Percentiles rank a stretch among this genome's conserved stretches.
These are phyloP conservation scores for Sphyrna mokarran DNA, from an alignment of 2,113 vertebrate species.

Conservation along the genomic window DNA sequence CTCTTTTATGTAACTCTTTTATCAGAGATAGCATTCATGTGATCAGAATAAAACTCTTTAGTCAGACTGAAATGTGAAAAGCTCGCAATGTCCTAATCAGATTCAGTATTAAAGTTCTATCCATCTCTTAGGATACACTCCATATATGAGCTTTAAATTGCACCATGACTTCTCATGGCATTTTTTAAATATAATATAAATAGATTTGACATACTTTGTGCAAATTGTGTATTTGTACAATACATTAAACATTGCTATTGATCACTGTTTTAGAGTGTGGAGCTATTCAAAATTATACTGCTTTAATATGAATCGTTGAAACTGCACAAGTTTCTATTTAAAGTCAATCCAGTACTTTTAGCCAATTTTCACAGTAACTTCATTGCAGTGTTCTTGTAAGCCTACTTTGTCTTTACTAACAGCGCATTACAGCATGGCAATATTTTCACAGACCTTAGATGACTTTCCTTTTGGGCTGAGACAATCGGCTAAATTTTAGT, in stretches of 20 bases:
- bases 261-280: neutral
- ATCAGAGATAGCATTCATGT: neutral
- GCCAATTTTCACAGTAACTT: no score
- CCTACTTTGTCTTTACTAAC: no score
- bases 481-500: neutral
- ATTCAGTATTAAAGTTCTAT: neutral
- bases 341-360: neutral
- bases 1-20: neutral
- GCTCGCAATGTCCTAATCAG: neutral
- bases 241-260: neutral
- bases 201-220: neutral
- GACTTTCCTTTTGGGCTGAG: neutral
- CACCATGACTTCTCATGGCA: neutral
- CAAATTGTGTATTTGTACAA: neutral
- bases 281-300: neutral
- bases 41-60: neutral
- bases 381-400: no score
- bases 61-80: neutral
- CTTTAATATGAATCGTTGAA: neutral
- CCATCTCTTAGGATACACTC: neutral
- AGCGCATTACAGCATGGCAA: neutral
- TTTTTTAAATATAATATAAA: neutral
- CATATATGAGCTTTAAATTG: neutral
- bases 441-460: neutral
- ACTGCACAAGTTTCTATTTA: neutral